Base-by-base conservation (phyloP, 1,140 invertebrate species). In the Brachionus calyciflorus region DNA sequence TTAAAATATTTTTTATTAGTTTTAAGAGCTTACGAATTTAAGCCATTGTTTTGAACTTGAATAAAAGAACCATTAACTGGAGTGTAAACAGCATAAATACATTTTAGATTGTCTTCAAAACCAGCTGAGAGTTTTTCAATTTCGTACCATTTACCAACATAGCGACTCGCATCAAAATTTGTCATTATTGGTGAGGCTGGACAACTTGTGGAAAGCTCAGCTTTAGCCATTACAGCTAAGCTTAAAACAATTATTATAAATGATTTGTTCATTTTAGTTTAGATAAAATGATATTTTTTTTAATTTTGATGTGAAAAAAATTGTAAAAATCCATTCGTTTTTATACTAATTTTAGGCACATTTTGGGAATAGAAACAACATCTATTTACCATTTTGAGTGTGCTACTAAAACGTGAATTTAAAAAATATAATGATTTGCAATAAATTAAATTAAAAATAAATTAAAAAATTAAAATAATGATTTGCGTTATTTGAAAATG, bases 121-220 rank as follows among this genome's bases (percentile, higher is more conserved):
- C 69, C 46, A 30, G 19, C 46, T 14, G 69, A 73, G 2, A 73
- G 9, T 17, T 51, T 49, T 40, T 73, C 69, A 14, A 73, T 51
- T 73, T 73, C 69, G 19, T 73, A 73, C 69, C 69, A 73, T 73
- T 73, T 73, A 19, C 69, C 69, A 49, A 73, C 46, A n/a, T 73
- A 73, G 19, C 60, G 28, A 44, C 60, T 65, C 0, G 60, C 37
- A 65, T 65, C 40, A 24, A 65, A 65, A 24, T 24, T 44, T 44
- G 21, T 19, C 37, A 65, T 65, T 19, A 65, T n/a, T 5, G 60
- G 60, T 21, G 60, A 65, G 37, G 19, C 30, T 65, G 60, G 60
- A 44, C 60, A 65, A 7, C 5, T 7, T 17, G 17, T 65, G 33
- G 44, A 65, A 2, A 65, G 28, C 10, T 65, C 19, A 26, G 30